These are phyloP conservation scores for Mesaphorura yosii DNA, from an alignment of 1,140 invertebrate species.

Conservation along the genomic window DNA sequence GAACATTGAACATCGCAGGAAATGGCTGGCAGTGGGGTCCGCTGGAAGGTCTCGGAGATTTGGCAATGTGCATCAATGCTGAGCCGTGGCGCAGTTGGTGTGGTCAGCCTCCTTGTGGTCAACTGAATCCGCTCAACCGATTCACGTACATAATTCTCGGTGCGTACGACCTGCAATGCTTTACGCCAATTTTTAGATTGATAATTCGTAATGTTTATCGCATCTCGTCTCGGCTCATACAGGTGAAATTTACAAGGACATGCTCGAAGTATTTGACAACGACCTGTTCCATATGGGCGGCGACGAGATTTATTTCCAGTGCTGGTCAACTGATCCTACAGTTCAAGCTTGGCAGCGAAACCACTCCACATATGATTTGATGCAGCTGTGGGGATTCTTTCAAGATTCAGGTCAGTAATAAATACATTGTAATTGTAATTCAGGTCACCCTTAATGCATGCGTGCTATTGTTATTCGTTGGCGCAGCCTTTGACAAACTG, in stretches of 20 bases:
- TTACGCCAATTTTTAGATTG: background rate
- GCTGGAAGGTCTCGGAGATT: conserved; percentile 22
- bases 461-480: too few relatives aligned
- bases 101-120: conserved; percentile 31
- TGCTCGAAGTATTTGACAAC: conserved; percentile 37
- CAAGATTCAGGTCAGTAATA: conserved; percentile 17
- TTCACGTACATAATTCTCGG: conserved; percentile 19
- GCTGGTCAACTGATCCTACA: conserved; percentile 34
- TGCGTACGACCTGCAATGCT: background rate
- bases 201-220: background rate
- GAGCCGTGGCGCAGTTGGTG: conserved; percentile 28
- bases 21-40: conserved; percentile 32
- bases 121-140: conserved; percentile 17
- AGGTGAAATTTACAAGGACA: conserved; percentile 26
- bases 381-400: conserved; percentile 29
- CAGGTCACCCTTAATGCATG: background rate
- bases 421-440: background rate
- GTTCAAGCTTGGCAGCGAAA: conserved; percentile 32
- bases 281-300: conserved; percentile 36
- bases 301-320: conserved; percentile 35
- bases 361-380: conserved; percentile 29
- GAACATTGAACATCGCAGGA: conserved; percentile 11
- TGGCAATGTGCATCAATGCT: conserved; percentile 30
- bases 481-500: conserved; percentile 22
- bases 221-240: too few relatives aligned